Evolutionary conservation across 2,797 vertebrate genomes (phyloP).

Genomic region (Gobionotothen gibberifrons): DNA sequence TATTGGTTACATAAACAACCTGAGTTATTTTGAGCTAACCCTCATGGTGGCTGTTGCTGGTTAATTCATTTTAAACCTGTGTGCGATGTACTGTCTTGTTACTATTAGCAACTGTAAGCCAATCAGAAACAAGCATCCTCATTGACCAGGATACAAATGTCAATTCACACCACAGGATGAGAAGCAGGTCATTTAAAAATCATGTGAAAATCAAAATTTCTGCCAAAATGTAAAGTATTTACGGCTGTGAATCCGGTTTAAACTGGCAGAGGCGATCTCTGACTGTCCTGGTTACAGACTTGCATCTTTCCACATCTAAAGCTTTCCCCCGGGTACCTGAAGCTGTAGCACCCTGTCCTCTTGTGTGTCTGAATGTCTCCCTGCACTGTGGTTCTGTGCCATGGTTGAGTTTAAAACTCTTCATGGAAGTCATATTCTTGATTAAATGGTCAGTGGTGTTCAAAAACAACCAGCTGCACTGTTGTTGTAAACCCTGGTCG

Average conservation of each 20-base stretch:
- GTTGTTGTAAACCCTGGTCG: neutral
- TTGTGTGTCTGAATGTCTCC: slow-evolving; percentile 5
- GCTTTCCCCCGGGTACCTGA: slow-evolving; percentile 4
- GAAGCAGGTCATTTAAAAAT: neutral
- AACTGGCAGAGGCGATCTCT: neutral
- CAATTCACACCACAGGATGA: neutral
- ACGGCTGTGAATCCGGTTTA: too few species aligned
- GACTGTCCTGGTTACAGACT: slow-evolving; percentile 71
- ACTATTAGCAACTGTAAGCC: neutral
- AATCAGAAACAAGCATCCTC: neutral
- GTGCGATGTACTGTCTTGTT: too few species aligned
- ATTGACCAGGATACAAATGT: neutral
- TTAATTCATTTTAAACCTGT: too few species aligned
- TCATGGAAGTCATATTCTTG: neutral
- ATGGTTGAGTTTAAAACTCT: neutral
- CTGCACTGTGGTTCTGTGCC: slow-evolving; percentile 5
- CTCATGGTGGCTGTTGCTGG: too few species aligned
- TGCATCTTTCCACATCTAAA: slow-evolving; percentile 87
- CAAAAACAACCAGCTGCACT: neutral
- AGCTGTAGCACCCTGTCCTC: slow-evolving; percentile 13
- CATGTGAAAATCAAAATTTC: neutral
- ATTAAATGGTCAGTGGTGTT: neutral
- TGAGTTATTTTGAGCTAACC: too few species aligned
- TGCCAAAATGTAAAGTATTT: neutral
- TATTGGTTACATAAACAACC: too few species aligned